Base-by-base conservation (phyloP, 1,140 invertebrate species). In the Drosophila kanapiae region DNA sequence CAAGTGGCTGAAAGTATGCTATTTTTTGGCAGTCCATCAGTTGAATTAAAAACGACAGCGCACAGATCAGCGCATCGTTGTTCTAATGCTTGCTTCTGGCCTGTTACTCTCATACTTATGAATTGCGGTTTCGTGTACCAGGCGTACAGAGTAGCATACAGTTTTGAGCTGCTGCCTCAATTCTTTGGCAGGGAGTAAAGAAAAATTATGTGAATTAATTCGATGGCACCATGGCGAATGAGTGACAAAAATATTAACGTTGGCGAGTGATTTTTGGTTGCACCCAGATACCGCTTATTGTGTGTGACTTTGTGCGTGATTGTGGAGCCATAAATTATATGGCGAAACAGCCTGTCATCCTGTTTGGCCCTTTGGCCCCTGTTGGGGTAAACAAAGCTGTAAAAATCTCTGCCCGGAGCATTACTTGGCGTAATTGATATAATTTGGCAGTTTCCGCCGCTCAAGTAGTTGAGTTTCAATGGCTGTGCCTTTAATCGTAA, bases 231-330 rank as follows among this genome's bases (percentile, higher is more conserved):
- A 80, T 80, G 84, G 84, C 83, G 80, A 71, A 78, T 83, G 84
- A 88, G 84, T 84, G 84, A 88, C 68, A 71, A 80, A 88, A 87
- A 88, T 65, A 84, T 88, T 78, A 90, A 81, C 74, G 80, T 75
- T 90, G 78, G 69, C 56, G 82, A 61, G 59, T 53, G 56, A 77
- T 82, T 68, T 87, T 63, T 60, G 40, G 45, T 13, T 42, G 18
- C 33, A 23, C 29, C 35, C 43, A 59, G 69, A 71, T 59, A 59
- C 37, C 67, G 43, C 51, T 58, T 51, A 49, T 53, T 61, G 45
- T 40, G 35, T 3, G 38, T 6, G 18, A 33, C 33, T 38, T 18
- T 33, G 40, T 38, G 31, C 23, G 61, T 29, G 56, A 43, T 47
- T 23, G 14, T 18, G 56, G 13, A 48, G 16, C 63, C 77, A 83